Conservation (phyloP, 1,140 invertebrate genomes). For the Heliconius melpomene region DNA sequence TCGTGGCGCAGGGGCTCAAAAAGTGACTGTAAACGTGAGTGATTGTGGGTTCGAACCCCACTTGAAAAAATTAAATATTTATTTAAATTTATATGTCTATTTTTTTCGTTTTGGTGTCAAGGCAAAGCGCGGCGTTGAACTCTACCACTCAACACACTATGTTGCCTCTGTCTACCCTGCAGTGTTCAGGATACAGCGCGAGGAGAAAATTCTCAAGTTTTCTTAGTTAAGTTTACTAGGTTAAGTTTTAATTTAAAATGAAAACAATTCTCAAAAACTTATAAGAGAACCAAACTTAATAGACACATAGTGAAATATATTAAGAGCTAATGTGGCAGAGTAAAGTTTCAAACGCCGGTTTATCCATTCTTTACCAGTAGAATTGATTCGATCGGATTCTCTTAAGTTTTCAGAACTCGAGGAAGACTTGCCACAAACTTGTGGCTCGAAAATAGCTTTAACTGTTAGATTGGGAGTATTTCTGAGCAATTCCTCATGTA, state of each 20-base stretch:
- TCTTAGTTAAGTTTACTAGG: too few species aligned
- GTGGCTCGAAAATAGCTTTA: slow-evolving; percentile 65
- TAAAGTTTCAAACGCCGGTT: slow-evolving; percentile 55
- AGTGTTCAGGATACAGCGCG: background rate
- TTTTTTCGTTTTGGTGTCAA: too few species aligned
- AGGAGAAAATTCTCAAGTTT: too few species aligned
- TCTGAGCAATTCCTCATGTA: slow-evolving; percentile 64
- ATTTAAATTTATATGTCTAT: too few species aligned
- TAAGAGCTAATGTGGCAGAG: slow-evolving; percentile 41
- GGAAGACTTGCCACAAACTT: slow-evolving; percentile 60
- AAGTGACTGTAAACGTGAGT: too few species aligned
- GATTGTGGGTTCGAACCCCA: too few species aligned
- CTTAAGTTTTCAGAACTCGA: slow-evolving; percentile 55
- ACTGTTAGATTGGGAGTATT: slow-evolving; percentile 63
- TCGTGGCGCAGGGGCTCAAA: too few species aligned
- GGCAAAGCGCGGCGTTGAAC: too few species aligned
- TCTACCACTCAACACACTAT: too few species aligned
- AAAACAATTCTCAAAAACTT: background rate
- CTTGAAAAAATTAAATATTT: background rate
- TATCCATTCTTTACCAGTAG: slow-evolving; percentile 65
- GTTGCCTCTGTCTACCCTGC: too few species aligned
- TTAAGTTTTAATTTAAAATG: background rate
- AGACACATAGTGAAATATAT: slow-evolving; percentile 33
- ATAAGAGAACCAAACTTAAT: background rate
- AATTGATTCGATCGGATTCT: slow-evolving; percentile 68